A percentile compares a stretch with the other conserved stretches of the same genome.
These are phyloP conservation scores for Akabosia matsudoensis DNA, from an alignment of 1,140 invertebrate genomes.

Conservation along the genomic window DNA sequence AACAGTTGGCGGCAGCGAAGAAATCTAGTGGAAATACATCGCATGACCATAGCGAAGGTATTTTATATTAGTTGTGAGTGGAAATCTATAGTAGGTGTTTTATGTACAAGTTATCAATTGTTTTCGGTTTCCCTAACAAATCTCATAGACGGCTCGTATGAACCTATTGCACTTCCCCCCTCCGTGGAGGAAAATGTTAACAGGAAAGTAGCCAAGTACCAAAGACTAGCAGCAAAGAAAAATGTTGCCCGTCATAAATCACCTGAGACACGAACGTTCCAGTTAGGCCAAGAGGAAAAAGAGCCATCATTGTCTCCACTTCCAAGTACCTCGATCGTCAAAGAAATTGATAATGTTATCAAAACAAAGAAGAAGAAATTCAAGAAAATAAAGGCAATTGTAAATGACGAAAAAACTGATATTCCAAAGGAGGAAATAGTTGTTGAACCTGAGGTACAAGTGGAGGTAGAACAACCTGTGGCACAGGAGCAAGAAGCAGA, in stretches of 20 bases:
- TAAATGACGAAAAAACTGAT: too few relatives aligned
- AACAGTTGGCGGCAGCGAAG: slow-evolving; percentile 27
- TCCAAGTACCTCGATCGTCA: not conserved
- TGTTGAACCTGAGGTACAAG: not conserved
- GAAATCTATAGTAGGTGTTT: too few relatives aligned
- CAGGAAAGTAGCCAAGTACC: slow-evolving; percentile 31
- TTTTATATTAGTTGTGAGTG: too few relatives aligned
- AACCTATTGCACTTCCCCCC: not conserved
- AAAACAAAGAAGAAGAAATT: not conserved
- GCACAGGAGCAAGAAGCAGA: slow-evolving; percentile 26
- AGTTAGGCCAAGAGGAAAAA: not conserved
- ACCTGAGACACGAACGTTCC: slow-evolving; percentile 7
- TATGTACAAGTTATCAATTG: too few relatives aligned
- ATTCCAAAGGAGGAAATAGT: too few relatives aligned
- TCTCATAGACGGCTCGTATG: slow-evolving; percentile 23
- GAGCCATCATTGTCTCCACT: slow-evolving; percentile 27
- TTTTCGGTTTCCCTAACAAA: not conserved
- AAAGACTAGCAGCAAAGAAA: slow-evolving; percentile 33
- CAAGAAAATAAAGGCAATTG: too few relatives aligned
- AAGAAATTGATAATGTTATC: not conserved
- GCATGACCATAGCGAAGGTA: slow-evolving; percentile 6
- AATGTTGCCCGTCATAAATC: slow-evolving; percentile 28
- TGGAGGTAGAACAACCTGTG: slow-evolving; percentile 6
- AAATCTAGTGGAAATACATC: not conserved
- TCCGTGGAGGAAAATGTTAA: slow-evolving; percentile 23